phyloP scores from a whole-genome alignment of 2,888 invertebrate genomes.

The Periphyllus acericola region DNA sequence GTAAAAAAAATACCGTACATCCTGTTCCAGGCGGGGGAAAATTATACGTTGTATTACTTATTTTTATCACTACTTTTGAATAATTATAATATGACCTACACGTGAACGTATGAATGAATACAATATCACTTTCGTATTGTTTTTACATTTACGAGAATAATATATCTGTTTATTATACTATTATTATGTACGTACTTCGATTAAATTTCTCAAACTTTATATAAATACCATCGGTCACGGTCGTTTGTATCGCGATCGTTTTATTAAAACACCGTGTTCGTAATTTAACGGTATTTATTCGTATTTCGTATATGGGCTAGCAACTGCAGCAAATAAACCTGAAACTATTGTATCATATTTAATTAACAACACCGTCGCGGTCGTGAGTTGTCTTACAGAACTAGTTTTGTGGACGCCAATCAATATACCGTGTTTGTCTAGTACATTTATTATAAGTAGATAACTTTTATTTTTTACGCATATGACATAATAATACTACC shows the following conservation, averaged over 20 bases:
- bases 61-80: background rate
- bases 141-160: background rate
- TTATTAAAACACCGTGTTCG: background rate
- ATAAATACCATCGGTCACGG: background rate
- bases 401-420: background rate
- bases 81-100: background rate
- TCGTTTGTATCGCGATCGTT: background rate
- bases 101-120: background rate
- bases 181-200: background rate
- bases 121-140: background rate
- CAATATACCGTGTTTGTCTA: background rate
- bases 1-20: background rate
- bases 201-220: background rate
- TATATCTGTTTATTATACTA: background rate
- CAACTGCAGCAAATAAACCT: background rate
- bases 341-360: constrained; percentile 13
- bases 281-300: background rate
- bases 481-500: background rate
- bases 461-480: background rate
- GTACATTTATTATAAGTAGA: background rate
- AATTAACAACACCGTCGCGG: background rate
- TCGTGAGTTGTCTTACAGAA: background rate
- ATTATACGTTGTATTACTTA: background rate
- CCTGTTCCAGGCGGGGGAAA: background rate
- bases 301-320: background rate